A percentile compares a stretch with the other conserved stretches of the same genome.
Evolutionary conservation across 2,888 invertebrate species (phyloP).

Genomic region (Philonicus albiceps): DNA sequence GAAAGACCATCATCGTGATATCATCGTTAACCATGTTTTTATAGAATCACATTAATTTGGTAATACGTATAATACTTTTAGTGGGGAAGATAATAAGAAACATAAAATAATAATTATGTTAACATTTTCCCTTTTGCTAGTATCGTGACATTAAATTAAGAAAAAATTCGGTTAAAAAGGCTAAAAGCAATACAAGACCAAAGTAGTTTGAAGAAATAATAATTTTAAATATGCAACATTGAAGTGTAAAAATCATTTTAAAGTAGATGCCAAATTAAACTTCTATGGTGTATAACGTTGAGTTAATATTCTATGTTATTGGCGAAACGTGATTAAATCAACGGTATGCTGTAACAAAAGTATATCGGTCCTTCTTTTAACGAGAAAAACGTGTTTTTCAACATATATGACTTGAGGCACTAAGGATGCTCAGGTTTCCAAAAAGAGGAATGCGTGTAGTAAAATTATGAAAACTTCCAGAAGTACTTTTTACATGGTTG

Average conservation of each 20-base stretch:
- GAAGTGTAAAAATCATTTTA: neutral
- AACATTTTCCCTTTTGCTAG: neutral
- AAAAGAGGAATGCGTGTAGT: neutral
- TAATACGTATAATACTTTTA: neutral
- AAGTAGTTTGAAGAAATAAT: neutral
- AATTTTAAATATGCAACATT: neutral
- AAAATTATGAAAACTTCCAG: neutral
- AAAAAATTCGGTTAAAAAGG: neutral
- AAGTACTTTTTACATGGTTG: neutral
- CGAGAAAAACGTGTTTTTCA: neutral
- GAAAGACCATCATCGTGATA: neutral
- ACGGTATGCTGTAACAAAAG: neutral
- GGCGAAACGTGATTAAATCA: neutral
- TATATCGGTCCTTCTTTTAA: neutral
- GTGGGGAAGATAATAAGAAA: neutral
- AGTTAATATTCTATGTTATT: neutral
- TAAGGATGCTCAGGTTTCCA: neutral
- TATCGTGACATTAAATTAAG: neutral
- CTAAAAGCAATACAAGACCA: neutral
- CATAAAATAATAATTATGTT: neutral
- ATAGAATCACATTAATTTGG: neutral
- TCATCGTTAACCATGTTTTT: neutral
- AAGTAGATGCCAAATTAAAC: neutral
- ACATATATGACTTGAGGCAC: neutral
- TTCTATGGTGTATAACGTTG: neutral